Evolutionary conservation across 2,797 vertebrate genomes (phyloP).

Genomic region (Gambusia yucatana): DNA sequence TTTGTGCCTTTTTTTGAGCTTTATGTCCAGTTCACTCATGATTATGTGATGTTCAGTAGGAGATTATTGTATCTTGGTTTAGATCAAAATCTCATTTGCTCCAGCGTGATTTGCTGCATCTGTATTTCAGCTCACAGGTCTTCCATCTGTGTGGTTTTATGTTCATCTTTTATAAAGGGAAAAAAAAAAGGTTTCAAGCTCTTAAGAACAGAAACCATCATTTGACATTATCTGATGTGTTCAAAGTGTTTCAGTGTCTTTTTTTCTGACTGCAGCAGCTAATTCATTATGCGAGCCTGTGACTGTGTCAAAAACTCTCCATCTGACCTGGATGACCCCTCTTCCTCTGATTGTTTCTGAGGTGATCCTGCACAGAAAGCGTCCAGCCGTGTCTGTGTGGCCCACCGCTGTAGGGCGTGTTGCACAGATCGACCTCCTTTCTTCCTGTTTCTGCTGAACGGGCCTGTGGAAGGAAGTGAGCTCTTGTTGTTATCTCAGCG

Average conservation of each 20-base stretch:
- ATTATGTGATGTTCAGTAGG: constrained; percentile 25
- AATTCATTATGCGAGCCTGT: constrained; percentile 16
- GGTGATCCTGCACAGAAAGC: not conserved
- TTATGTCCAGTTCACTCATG: constrained; percentile 10
- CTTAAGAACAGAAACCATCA: not conserved
- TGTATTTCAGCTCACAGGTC: constrained; percentile 1
- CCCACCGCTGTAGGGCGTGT: constrained; percentile 14
- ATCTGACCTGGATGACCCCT: not conserved
- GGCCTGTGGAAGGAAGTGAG: constrained; percentile 73
- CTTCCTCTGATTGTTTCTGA: constrained; percentile 16
- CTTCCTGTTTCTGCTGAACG: constrained; percentile 60
- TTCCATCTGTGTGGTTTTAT: not conserved
- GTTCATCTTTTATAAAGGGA: not conserved
- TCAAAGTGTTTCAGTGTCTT: not conserved
- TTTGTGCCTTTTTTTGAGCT: not conserved
- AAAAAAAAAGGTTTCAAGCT: not conserved
- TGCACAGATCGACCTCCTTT: constrained; percentile 7
- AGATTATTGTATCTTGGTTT: constrained; percentile 23
- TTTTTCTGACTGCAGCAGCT: not conserved
- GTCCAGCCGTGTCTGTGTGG: not conserved
- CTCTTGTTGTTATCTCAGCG: constrained; percentile 63
- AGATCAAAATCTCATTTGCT: constrained; percentile 20
- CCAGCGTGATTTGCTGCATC: not conserved
- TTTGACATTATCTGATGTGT: not conserved
- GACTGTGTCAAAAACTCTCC: constrained; percentile 16